Evolutionary conservation across 2,888 invertebrate genomes (phyloP).

Genomic region (Drosophila kanekoi): DNA sequence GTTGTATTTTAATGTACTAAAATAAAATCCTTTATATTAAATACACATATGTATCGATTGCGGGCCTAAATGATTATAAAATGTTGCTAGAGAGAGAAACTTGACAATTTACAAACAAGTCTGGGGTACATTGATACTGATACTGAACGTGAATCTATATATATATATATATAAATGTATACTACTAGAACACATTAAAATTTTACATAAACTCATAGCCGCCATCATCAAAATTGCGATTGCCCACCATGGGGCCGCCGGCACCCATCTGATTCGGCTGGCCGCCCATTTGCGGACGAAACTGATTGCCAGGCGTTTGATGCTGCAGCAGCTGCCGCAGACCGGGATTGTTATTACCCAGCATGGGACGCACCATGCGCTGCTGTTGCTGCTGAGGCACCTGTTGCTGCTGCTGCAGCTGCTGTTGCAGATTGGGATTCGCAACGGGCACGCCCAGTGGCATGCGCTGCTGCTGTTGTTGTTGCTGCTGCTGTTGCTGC

Average conservation of each 20-base stretch:
- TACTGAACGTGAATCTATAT: slow-evolving; percentile 3
- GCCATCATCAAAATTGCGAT: slow-evolving; percentile 83
- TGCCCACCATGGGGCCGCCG: slow-evolving; percentile 78
- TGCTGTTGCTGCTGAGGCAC: slow-evolving; percentile 86
- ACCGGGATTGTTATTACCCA: slow-evolving; percentile 91
- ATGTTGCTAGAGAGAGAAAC: slow-evolving; percentile 8
- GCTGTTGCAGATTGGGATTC: slow-evolving; percentile 76
- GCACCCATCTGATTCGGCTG: slow-evolving; percentile 77
- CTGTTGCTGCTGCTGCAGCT: slow-evolving; percentile 84
- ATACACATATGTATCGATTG: slow-evolving; percentile 20
- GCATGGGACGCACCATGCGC: slow-evolving; percentile 91
- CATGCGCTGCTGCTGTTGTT: slow-evolving; percentile 60
- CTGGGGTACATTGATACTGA: slow-evolving; percentile 8
- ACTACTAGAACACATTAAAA: slow-evolving; percentile 13
- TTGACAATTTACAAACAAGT: slow-evolving; percentile 36
- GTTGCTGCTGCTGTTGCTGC: slow-evolving; percentile 61
- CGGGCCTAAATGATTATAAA: slow-evolving; percentile 4
- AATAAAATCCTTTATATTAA: slow-evolving; percentile 52
- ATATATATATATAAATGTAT: not conserved
- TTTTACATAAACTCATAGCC: slow-evolving; percentile 83
- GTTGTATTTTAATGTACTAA: slow-evolving; percentile 40
- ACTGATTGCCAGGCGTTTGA: slow-evolving; percentile 84
- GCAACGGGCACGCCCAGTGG: slow-evolving; percentile 78
- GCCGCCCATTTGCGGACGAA: slow-evolving; percentile 83
- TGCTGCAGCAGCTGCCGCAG: slow-evolving; percentile 91